phyloP scores from a whole-genome alignment of 2,797 vertebrate species.

The Micromesistius poutassou region DNA sequence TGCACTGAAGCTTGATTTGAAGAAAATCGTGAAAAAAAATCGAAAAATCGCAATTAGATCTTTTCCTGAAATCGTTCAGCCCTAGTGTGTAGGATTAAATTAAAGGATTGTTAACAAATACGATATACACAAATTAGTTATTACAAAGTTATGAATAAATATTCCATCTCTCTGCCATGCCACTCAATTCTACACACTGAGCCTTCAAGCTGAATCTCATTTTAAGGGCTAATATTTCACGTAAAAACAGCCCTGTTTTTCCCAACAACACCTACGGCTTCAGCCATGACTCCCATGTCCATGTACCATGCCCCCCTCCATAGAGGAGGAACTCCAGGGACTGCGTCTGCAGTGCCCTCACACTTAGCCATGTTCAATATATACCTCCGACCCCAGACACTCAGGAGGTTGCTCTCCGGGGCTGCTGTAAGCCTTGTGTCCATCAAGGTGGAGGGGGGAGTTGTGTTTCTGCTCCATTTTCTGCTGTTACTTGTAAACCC shows the following conservation, averaged over 20 bases:
- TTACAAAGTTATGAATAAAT: no score
- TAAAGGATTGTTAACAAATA: no score
- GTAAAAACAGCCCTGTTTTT: neutral
- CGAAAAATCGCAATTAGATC: no score
- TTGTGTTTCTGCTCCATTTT: slow-evolving; percentile 42
- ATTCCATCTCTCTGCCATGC: no score
- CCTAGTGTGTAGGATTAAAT: no score
- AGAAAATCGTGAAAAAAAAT: no score
- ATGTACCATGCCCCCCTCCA: slow-evolving; percentile 14
- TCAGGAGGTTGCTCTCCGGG: slow-evolving; percentile 55
- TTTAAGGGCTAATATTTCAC: neutral
- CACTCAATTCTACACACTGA: no score
- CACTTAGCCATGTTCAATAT: slow-evolving; percentile 56
- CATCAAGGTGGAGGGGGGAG: slow-evolving; percentile 30
- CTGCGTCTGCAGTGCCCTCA: slow-evolving; percentile 50
- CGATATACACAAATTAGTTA: no score
- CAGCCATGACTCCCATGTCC: neutral
- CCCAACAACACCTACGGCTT: neutral
- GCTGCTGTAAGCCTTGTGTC: slow-evolving; percentile 61
- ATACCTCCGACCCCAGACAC: slow-evolving; percentile 60
- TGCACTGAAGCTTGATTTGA: no score
- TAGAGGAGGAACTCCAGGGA: slow-evolving; percentile 57
- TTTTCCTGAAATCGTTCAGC: no score
- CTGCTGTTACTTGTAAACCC: slow-evolving; percentile 63
- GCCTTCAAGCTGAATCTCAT: no score